These are phyloP conservation scores for Anoura caudifer DNA, from an alignment of 2,113 vertebrate genomes.

Conservation along the genomic window DNA sequence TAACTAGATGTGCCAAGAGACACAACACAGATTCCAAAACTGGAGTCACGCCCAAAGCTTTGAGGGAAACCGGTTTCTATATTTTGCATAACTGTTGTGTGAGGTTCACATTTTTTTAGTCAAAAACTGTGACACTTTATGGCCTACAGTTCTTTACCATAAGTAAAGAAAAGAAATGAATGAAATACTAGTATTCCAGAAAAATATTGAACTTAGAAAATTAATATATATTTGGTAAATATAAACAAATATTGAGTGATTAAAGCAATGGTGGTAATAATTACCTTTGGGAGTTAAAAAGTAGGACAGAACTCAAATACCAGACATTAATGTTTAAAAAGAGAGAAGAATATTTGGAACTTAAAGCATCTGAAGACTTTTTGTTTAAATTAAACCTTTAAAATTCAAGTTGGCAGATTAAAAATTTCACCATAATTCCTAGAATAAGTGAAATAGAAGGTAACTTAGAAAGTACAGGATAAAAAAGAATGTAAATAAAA, in stretches of 20 bases:
- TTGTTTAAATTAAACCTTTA: background rate
- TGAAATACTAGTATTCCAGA: background rate
- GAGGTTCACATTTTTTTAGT: background rate
- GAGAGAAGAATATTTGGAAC: background rate
- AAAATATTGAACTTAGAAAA: background rate
- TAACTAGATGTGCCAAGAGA: background rate
- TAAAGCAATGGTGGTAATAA: background rate
- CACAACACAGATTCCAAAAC: background rate
- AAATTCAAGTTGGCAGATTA: background rate
- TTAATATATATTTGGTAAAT: background rate
- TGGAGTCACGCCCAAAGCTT: background rate
- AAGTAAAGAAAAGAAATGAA: background rate
- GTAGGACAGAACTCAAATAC: background rate
- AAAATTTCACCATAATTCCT: background rate
- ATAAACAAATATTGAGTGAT: background rate
- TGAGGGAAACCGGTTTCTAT: background rate
- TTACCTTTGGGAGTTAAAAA: background rate
- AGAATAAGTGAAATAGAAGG: background rate
- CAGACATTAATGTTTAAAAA: background rate
- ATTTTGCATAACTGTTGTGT: background rate
- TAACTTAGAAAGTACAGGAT: background rate
- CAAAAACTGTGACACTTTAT: background rate
- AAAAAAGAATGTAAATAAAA: background rate
- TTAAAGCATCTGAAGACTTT: background rate
- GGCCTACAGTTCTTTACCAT: background rate